Conservation (phyloP, 2,888 invertebrate species). For the Heliconius hortense region DNA sequence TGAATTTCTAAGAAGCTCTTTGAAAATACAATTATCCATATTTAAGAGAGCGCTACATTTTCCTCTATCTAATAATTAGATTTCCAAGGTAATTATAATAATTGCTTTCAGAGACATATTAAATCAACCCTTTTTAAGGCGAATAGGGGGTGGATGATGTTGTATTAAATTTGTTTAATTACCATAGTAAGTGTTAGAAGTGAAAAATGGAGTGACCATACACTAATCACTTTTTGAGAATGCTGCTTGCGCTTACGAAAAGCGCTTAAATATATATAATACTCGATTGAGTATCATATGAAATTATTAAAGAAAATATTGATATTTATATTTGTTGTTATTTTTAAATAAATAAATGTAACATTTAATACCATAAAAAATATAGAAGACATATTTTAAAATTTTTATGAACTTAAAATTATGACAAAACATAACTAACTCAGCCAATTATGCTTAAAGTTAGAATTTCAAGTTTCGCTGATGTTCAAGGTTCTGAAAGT, state of each 20-base stretch:
- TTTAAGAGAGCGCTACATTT: constrained; percentile 62
- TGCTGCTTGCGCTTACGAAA: not conserved
- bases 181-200: not conserved
- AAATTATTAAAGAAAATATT: not conserved
- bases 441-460: too few species aligned
- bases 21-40: constrained; percentile 72
- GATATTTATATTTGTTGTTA: not conserved
- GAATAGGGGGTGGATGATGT: constrained; percentile 21
- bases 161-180: not conserved
- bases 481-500: too few species aligned
- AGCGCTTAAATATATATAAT: not conserved
- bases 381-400: too few species aligned
- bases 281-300: not conserved
- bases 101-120: constrained; percentile 74
- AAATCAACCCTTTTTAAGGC: constrained; percentile 60
- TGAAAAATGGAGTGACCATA: not conserved
- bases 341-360: too few species aligned
- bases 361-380: too few species aligned
- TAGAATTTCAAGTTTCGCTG: too few species aligned
- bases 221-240: not conserved
- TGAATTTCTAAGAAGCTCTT: constrained; percentile 65
- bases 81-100: constrained; percentile 74
- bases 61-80: constrained; percentile 71
- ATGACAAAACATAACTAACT: too few species aligned
- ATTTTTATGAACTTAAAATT: too few species aligned